Base-by-base conservation (phyloP, 2,797 vertebrate species). In the Cyprinodon diabolis region DNA sequence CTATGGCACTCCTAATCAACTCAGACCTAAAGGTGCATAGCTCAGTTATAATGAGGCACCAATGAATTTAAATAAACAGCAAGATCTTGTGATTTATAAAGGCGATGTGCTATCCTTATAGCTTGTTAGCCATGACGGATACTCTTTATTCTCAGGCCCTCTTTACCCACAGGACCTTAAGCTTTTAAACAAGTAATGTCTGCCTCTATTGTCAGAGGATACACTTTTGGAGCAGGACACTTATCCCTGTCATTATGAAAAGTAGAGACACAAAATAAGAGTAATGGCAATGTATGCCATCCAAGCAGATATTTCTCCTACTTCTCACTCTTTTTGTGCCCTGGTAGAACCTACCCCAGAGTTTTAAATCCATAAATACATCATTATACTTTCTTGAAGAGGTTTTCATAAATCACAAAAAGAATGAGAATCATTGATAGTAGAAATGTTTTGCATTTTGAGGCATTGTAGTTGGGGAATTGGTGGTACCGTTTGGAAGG, bases 31-130 rank as follows among this genome's bases (percentile, higher is more conserved):
- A 99, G 97, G 97, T 98, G 96, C 96, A 98, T 97, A 97, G 96
- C 97, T 98, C 96, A 97, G 95, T 97, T 98, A 98, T 99, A 99
- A 99, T 99, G 97, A 98, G 97, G 95, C 95, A 95, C 95, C 96
- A 96, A 97, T 97, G 95, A 98, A 98, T 98, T 97, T 98, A 98
- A 98, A 98, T 98, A 98, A 98, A 98, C 97, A 97, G 96, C 95
- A 91, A 95, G 96, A 96, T 96, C 92, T 94, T 94, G 95, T 98
- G 97, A 98, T 99, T 98, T 98, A 99, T 99, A 97, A 96, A 95
- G 94, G 94, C 95, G 95, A 93, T 95, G 95, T 94, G 95, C 95
- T 96, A 97, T 96, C 96, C 96, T 97, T 98, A 97, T 97, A 98
- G 96, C 97, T 98, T 96, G 96, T 99, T 99, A 99, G 95, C 96